Evolutionary conservation across 30 jellyfish, hydroid and myxozoan genomes (phyloP).

Genomic region (Calvadosia cruxmelitensis): DNA sequence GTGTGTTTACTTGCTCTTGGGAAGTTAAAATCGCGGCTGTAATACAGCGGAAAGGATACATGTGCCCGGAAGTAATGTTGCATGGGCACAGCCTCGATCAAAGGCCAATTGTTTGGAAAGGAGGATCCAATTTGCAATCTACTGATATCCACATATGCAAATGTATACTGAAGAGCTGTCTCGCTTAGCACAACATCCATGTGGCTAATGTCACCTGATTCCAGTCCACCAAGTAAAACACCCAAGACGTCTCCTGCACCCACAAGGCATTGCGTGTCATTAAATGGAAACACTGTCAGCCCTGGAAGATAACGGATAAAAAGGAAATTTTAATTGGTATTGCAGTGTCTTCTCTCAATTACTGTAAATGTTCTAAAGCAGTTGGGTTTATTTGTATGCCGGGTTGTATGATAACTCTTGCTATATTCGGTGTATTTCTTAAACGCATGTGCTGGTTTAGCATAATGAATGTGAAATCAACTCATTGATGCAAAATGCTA

Average conservation of each 20-base stretch:
- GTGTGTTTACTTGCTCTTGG: background rate
- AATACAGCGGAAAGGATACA: background rate
- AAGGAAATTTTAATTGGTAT: background rate
- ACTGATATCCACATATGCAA: background rate
- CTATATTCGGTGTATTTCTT: no score
- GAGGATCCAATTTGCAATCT: background rate
- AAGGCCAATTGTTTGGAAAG: background rate
- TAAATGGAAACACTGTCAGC: background rate
- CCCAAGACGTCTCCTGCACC: background rate
- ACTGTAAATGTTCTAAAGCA: no score
- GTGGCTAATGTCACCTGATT: background rate
- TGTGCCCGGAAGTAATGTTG: background rate
- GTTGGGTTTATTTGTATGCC: no score
- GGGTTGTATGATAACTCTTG: no score
- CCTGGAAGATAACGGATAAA: background rate
- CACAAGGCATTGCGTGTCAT: background rate
- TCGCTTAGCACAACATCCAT: background rate
- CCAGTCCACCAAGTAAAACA: background rate
- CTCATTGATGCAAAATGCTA: no score
- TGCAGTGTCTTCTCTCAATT: no score
- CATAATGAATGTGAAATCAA: no score
- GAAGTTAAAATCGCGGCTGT: background rate
- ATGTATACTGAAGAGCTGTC: background rate
- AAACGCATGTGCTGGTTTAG: no score
- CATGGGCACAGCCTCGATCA: background rate